Evolutionary conservation across 2,888 invertebrate species (phyloP).

Genomic region (Leistus spinibarbis): DNA sequence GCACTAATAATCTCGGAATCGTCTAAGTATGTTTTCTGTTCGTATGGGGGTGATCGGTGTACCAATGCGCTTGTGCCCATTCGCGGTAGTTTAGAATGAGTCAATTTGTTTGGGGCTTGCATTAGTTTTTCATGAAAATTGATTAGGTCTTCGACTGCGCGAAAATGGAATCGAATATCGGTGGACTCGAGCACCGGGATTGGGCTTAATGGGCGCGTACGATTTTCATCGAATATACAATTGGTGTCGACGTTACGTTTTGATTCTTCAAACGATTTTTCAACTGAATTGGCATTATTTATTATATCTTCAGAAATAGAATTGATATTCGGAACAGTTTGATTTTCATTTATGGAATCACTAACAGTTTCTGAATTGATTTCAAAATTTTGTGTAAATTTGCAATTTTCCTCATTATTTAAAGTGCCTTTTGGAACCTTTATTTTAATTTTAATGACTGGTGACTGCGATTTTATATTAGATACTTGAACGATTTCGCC

Average conservation of each 20-base stretch:
- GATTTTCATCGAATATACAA: constrained; percentile 33
- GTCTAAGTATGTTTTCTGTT: constrained; percentile 26
- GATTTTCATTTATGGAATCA: not conserved
- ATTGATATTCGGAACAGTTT: not conserved
- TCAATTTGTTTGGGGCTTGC: not conserved
- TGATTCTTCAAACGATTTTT: not conserved
- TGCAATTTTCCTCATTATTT: constrained; percentile 1
- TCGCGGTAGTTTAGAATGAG: constrained; percentile 33
- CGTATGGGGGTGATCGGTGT: constrained; percentile 1
- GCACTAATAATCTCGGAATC: constrained; percentile 43
- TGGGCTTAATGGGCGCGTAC: constrained; percentile 28
- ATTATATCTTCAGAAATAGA: not conserved
- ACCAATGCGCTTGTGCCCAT: constrained; percentile 43
- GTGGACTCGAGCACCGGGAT: constrained; percentile 5
- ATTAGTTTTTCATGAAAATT: constrained; percentile 22
- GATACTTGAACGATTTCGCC: not conserved
- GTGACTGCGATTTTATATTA: not conserved
- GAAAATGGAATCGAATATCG: not conserved
- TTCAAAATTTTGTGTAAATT: not conserved
- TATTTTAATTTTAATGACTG: constrained; percentile 22
- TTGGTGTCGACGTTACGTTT: not conserved
- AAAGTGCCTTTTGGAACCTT: constrained; percentile 9
- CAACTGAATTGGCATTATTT: not conserved
- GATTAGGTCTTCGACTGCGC: constrained; percentile 14
- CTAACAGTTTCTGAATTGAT: not conserved